Base-by-base conservation (phyloP, 2,113 vertebrate species). In the Poeciliopsis prolifica region DNA sequence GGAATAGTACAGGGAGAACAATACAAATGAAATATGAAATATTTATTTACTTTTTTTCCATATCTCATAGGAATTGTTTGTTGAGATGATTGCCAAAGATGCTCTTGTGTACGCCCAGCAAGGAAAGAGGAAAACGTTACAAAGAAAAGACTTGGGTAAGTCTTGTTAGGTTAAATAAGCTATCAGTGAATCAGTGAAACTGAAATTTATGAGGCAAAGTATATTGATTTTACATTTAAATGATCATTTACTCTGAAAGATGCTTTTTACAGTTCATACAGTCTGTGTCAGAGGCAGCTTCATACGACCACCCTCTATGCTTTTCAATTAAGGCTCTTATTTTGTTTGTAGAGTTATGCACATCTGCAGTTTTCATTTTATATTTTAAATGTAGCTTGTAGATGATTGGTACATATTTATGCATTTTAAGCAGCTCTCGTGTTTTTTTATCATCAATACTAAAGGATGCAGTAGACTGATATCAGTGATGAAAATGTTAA, bases 71-170 rank as follows among this genome's bases (percentile, higher is more conserved):
- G 97, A 99, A 85, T 80, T 99, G 78, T 99, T 99, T 89, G 97
- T 99, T 84, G 97, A 99, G 86, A 97, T 96, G 78, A 98, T 99
- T 48, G 96, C 98, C 70, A 99, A 96, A 88, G 98, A 99, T 88
- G 96, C 98, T 9, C 95, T 97, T 0, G 91, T 96, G 28, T 99
- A 96, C 0, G 97, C 97, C 17, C 97, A 98, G 78, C 97, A 97
- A 84, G 97, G 96, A 14, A 99, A 98, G 79, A 94, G 97, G 85
- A 99, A 99, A 94, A 99, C 98, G 0, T 93, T 99, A 26, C 98
- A 99, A 88, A 96, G 97, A 71, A 98, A 97, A 92, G 98, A 99
- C 78, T 80, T 99, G 70, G 98, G 97, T 99, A 73, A 83, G 88
- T 71, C 8, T 17, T 61, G 4, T 48, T 24, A 65, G 77, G 3